Evolutionary conservation across 1,140 invertebrate genomes (phyloP).

Genomic region (Atta colombica): DNA sequence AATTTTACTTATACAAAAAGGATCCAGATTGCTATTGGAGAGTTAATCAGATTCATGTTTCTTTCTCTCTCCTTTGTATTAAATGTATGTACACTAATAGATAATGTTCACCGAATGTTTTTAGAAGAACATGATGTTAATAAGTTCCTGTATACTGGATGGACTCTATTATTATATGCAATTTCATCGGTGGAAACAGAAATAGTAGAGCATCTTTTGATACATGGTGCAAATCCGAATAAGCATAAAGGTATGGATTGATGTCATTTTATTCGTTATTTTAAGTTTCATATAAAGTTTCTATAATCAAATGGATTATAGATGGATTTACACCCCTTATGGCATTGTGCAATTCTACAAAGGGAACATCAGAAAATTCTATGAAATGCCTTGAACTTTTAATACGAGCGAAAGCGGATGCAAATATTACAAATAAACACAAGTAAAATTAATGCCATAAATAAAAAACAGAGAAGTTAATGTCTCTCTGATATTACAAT

Average conservation of each 20-base stretch:
- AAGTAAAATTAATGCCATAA: conserved; percentile 61
- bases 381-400: conserved; percentile 79
- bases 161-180: conserved; percentile 83
- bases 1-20: too few species aligned
- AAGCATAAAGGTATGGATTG: conserved; percentile 78
- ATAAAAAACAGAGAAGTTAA: conserved; percentile 11
- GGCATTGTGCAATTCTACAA: conserved; percentile 80
- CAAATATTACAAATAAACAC: conserved; percentile 77
- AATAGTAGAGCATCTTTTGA: conserved; percentile 79
- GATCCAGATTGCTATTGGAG: too few species aligned
- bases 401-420: conserved; percentile 77
- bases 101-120: not conserved
- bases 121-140: conserved; percentile 74
- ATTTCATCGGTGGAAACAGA: conserved; percentile 74
- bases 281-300: conserved; percentile 72
- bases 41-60: not conserved
- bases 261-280: conserved; percentile 32
- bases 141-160: conserved; percentile 76
- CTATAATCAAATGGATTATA: conserved; percentile 65
- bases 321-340: conserved; percentile 88
- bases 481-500: conserved; percentile 29
- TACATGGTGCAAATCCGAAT: conserved; percentile 82
- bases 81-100: conserved; percentile 3
- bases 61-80: not conserved
- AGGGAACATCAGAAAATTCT: conserved; percentile 64